Base-by-base conservation (phyloP, 2,113 vertebrate species). In the Bagarius yarrelli region DNA sequence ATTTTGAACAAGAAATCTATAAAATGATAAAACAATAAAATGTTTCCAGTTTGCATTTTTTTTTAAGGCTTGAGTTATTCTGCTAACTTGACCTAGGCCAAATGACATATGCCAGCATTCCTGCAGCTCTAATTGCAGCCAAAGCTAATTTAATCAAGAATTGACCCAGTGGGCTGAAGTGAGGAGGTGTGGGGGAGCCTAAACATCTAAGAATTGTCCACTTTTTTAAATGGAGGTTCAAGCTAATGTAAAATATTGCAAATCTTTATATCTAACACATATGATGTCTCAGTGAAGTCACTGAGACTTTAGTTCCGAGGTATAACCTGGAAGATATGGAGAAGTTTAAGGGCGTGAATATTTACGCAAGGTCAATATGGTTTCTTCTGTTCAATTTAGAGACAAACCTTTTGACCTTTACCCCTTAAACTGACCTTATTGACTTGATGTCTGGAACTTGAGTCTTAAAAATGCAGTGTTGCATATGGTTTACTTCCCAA, bases 361-460 rank as follows among this genome's bases (percentile, higher is more conserved):
- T 4, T 36, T 66, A 59, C 11, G 1, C 56, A 59, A n/a, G 56
- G 56, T 23, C 32, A 64, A 64, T 21, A 40, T 44, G 11, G 8
- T 11, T 69, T 74, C 55, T 27, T 79, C 23, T 67, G 56, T 55
- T 77, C 60, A 32, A 70, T 77, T 77, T 52, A 16, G 57, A 67
- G 67, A 78, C 83, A 81, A 81, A 84, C 55, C 73, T 50, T 75
- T 81, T 83, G 70, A 81, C 85, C 78, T 4, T 34, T 75, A 73
- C 36, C 59, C 83, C 59, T 63, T 11, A 47, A 50, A 25, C 40
- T 55, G 67, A 78, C 81, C 81, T 80, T 40, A 81, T 81, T 71
- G 85, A 83, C 59, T 61, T 78, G 69, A 75, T 81, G 67, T 81
- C 27, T 77, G 81, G 57, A 85, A 86, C 32, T 60, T 40, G 85